These are phyloP conservation scores for Scolopax mira DNA, from an alignment of 2,113 vertebrate genomes.

Conservation along the genomic window DNA sequence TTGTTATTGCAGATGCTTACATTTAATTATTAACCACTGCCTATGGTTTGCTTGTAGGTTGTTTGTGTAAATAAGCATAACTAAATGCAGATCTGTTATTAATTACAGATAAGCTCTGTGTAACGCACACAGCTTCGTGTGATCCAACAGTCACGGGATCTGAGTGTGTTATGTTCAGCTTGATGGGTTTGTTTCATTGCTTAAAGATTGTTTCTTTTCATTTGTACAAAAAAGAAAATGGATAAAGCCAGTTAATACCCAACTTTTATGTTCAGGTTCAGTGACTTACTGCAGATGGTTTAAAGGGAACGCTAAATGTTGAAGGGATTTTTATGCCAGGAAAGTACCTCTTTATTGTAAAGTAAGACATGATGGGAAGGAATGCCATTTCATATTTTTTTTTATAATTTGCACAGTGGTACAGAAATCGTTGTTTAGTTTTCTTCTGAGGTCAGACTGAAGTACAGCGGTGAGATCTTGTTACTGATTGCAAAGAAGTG, in stretches of 20 bases:
- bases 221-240: background rate
- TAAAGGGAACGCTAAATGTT: background rate
- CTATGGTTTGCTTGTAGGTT: background rate
- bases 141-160: background rate
- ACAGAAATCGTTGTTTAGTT: background rate
- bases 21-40: background rate
- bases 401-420: background rate
- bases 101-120: background rate
- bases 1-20: background rate
- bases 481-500: background rate
- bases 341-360: slow-evolving; percentile 5
- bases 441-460: slow-evolving; percentile 3
- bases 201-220: background rate
- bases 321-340: background rate
- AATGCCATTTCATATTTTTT: background rate
- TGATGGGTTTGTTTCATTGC: background rate
- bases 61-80: background rate
- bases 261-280: background rate
- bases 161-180: background rate
- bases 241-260: slow-evolving; percentile 1
- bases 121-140: background rate
- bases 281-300: background rate
- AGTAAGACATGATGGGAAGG: background rate
- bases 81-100: background rate
- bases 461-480: background rate